Conservation (phyloP, 1,140 invertebrate species). For the Holcopasites calliopsidis region DNA sequence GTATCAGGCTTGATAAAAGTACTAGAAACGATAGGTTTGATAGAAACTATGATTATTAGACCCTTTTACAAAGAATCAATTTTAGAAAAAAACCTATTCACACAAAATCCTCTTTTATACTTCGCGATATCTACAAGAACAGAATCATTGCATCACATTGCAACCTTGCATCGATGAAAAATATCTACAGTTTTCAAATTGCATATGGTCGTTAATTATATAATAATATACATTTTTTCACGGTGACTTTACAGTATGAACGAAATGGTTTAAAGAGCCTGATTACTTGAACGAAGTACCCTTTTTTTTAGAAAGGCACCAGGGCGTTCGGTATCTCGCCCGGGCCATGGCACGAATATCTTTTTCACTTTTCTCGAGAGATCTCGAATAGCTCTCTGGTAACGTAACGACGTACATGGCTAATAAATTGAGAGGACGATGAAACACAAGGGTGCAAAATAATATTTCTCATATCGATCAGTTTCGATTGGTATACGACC, state of each 20-base stretch:
- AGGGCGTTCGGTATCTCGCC: conserved; percentile 49
- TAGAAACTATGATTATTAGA: conserved; percentile 81
- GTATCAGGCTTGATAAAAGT: conserved; percentile 45
- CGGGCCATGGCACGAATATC: conserved; percentile 61
- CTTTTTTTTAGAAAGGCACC: conserved; percentile 40
- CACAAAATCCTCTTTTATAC: conserved; percentile 78
- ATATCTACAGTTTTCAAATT: conserved; percentile 78
- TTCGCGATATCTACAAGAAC: conserved; percentile 79
- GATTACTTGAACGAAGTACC: conserved; percentile 46
- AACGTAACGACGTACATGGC: conserved; percentile 56
- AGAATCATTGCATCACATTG: conserved; percentile 78
- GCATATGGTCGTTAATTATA: conserved; percentile 69
- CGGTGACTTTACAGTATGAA: conserved; percentile 69
- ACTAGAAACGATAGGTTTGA: conserved; percentile 69
- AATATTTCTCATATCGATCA: conserved; percentile 23
- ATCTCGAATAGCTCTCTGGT: conserved; percentile 53
- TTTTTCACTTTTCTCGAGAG: conserved; percentile 23
- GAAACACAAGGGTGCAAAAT: conserved; percentile 33
- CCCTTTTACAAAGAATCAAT: conserved; percentile 80
- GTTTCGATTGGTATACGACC: conserved; percentile 16
- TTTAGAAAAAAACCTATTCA: conserved; percentile 80
- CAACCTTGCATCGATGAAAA: conserved; percentile 78
- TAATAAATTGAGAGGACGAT: conserved; percentile 48
- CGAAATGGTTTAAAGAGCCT: conserved; percentile 58
- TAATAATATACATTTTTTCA: conserved; percentile 72